These are phyloP conservation scores for Monochamus alternatus DNA, from an alignment of 2,888 invertebrate genomes.

Conservation along the genomic window DNA sequence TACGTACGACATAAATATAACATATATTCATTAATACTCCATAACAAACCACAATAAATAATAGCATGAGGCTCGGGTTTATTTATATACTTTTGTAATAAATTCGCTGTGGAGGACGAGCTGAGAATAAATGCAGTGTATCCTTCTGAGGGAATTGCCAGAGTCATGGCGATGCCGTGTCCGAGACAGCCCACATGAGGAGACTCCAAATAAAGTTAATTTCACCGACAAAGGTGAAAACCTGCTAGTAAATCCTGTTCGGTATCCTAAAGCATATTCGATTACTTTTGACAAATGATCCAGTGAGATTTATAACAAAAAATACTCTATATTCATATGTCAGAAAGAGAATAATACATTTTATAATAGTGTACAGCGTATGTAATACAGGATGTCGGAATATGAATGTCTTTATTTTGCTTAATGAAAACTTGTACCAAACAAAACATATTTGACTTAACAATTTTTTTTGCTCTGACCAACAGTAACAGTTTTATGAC, in stretches of 20 bases:
- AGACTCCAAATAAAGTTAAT: neutral
- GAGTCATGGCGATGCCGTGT: neutral
- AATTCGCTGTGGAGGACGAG: neutral
- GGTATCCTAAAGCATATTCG: neutral
- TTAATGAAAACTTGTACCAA: too few relatives aligned
- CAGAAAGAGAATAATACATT: too few relatives aligned
- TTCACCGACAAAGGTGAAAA: neutral
- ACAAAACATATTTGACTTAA: too few relatives aligned
- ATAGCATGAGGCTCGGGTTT: neutral
- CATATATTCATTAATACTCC: neutral
- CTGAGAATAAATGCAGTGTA: slow-evolving; percentile 4
- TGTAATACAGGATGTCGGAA: too few relatives aligned
- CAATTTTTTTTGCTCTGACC: too few relatives aligned
- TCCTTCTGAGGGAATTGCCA: neutral
- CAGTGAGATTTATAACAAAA: neutral
- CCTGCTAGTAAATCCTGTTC: slow-evolving; percentile 6
- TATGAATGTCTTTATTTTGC: too few relatives aligned
- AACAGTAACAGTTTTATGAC: too few relatives aligned
- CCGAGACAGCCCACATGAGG: neutral
- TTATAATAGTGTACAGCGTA: too few relatives aligned
- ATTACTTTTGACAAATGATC: neutral
- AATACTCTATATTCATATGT: too few relatives aligned
- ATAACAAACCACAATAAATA: neutral
- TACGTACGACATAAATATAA: too few relatives aligned
- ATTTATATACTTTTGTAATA: neutral